phyloP scores from a whole-genome alignment of 2,888 invertebrate species.

The Drosophila falleni region DNA sequence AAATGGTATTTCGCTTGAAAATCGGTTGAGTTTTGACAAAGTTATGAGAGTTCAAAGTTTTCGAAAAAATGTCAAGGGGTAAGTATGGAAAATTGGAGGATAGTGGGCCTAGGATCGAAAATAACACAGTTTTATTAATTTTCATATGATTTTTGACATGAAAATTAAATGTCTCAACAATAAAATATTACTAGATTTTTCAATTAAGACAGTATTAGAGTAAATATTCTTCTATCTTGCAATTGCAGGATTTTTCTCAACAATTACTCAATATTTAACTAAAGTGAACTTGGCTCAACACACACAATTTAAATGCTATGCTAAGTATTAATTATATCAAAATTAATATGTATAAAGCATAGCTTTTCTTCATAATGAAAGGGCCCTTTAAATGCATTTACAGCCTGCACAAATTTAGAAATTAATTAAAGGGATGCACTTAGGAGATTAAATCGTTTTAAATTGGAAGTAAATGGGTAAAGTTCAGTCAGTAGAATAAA shows the following conservation, averaged over 20 bases:
- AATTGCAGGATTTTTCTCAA: background rate
- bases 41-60: no score
- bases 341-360: background rate
- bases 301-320: background rate
- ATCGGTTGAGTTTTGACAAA: no score
- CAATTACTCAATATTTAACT: background rate
- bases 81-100: no score
- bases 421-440: conserved; percentile 45
- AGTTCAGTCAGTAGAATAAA: conserved; percentile 14
- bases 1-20: no score
- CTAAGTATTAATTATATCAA: conserved; percentile 7
- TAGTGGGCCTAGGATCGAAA: no score
- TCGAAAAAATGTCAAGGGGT: no score
- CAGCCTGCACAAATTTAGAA: background rate
- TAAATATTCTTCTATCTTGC: background rate
- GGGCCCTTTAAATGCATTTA: conserved; percentile 1
- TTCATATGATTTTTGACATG: no score
- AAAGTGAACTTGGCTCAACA: background rate
- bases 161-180: no score
- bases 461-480: conserved; percentile 7
- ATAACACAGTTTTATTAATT: no score
- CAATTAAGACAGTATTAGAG: background rate
- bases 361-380: background rate
- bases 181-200: background rate
- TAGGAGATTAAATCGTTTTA: conserved; percentile 34